Evolutionary conservation across 2,888 invertebrate species (phyloP), one percentile per base, ranked within the genome.

Genomic region (Salticus scenicus): DNA sequence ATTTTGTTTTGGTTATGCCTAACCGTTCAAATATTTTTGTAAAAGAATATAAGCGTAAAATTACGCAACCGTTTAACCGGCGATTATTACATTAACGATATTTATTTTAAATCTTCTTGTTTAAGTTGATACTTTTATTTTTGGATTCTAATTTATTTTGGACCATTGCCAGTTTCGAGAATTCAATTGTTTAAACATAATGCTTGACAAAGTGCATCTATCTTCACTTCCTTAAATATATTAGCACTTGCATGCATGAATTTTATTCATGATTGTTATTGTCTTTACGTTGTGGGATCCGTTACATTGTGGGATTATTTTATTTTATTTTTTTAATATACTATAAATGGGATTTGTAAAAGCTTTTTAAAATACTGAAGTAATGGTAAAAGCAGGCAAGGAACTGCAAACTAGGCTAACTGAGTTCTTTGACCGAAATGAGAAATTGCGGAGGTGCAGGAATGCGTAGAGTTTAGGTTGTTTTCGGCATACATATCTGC

Each of bases 361-460:
- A 67, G 33, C 67, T 33, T 33, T 67, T 33, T n/a, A 24, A 67
- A 37, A 37, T 20, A 10, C 37, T 31, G 67, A 67, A 67, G 20
- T 31, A 33, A 67, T 33, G 67, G 33, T 67, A 67, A 67, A 30
- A 14, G 17, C 28, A n/a, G 28, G 30, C 27, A 51, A 77, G 33
- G 67, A 37, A 67, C 33, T 67, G 33, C 28, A 37, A 77, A 51
- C 70, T 77, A 77, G 72, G 64, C 72, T 42, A 80, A 57, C 24
- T 8, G 31, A 67, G 66, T 73, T 80, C 79, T 80, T 80, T 72
- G 66, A 78, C 71, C 63, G 78, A 28, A 72, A 80, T 63, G 64
- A 72, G 64, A 67, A 80, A 80, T 66, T 27, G 72, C 72, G 66
- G 67, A 67, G 77, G 69, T 51, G 77, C 27, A n/a, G 57, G 70